phyloP scores from a whole-genome alignment of 2,888 invertebrate species.

The Volucella inflata region DNA sequence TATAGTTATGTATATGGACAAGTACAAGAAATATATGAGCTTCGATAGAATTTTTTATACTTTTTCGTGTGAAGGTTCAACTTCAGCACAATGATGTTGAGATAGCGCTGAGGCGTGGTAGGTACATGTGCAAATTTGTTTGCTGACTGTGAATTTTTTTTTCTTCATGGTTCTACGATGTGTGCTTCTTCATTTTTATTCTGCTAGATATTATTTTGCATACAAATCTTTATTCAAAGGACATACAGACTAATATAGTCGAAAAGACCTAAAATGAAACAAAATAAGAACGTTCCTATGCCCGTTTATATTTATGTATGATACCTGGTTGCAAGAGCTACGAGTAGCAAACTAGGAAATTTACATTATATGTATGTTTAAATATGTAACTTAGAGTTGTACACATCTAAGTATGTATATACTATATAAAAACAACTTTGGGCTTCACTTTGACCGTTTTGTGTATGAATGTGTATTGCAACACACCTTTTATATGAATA shows the following conservation, averaged over 20 bases:
- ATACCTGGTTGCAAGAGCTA: neutral
- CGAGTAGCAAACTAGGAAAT: conserved; percentile 20
- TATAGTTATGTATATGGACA: neutral
- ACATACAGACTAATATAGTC: conserved; percentile 72
- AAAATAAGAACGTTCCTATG: neutral
- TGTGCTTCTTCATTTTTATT: conserved; percentile 71
- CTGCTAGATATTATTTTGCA: conserved; percentile 73
- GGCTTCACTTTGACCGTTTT: conserved; percentile 58
- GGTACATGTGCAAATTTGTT: conserved; percentile 75
- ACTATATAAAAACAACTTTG: conserved; percentile 58
- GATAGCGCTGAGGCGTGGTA: conserved; percentile 72
- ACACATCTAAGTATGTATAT: too few species aligned
- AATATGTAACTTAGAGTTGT: conserved; percentile 26
- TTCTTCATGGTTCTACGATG: conserved; percentile 43
- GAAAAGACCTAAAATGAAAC: conserved; percentile 38
- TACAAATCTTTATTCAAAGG: conserved; percentile 70
- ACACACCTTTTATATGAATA: conserved; percentile 39
- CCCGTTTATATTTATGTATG: too few species aligned
- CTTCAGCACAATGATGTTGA: conserved; percentile 61
- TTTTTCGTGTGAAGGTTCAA: conserved; percentile 64
- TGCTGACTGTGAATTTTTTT: conserved; percentile 59
- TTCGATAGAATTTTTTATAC: conserved; percentile 74
- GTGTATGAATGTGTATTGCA: conserved; percentile 8
- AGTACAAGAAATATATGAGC: conserved; percentile 10
- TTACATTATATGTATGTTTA: conserved; percentile 66